Base-by-base conservation (phyloP, 2,113 vertebrate genomes). In the Empidonax alnorum region DNA sequence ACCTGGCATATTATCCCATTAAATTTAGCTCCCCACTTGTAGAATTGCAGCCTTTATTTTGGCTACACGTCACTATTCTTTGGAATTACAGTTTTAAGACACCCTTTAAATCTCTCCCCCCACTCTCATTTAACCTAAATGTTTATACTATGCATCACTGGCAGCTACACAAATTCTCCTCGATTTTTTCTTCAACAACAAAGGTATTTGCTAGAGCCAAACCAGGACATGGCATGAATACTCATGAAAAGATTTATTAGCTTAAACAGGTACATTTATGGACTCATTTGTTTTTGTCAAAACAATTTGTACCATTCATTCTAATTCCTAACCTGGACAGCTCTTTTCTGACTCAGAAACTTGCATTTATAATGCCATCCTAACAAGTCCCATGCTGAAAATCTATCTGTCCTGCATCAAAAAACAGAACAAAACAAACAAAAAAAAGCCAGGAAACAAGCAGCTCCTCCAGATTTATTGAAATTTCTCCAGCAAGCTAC, bases 241-340 rank as follows among this genome's bases (percentile, higher is more conserved):
- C 53, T 87, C 56, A 66, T 3, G 3, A 93, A 76, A 75, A 93
- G 5, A 61, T 39, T 30, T 84, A 78, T 94, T 89, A 68, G 41
- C 33, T 81, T 61, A 69, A 95, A 89, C 7, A 4, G 46, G 18
- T 81, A 52, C 30, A 74, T 90, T 90, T 83, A 85, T 18, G 58
- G 58, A 76, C 76, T 44, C 12, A 78, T 93, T 88, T 95, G 62
- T 25, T 94, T 84, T 74, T 88, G 71, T 89, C 62, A 30, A 89
- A 87, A 46, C 28, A 67, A 77, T 83, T 67, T 74, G 79, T 49
- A 78, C 15, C 6, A 1, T 74, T 90, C 58, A 44, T 88, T 90
- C 46, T 20, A 73, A 8, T 58, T 88, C 50, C 50, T 50, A 74
- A 55, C 42, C 50, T 59, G 55, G 28, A 44, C 39, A 41, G 50